Base-by-base conservation (phyloP, 2,888 invertebrate species). In the Bedellia somnulentella region DNA sequence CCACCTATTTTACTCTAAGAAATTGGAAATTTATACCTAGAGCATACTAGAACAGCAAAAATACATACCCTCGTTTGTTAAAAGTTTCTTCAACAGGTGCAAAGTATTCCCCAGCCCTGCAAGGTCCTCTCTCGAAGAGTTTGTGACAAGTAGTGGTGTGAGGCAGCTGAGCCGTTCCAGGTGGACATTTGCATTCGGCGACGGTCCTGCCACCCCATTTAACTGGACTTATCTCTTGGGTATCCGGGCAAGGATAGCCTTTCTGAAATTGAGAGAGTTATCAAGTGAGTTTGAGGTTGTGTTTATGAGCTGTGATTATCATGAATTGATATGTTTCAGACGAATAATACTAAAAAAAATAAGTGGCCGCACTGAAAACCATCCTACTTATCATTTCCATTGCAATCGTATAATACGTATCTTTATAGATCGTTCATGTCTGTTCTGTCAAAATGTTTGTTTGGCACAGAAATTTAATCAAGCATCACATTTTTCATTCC, bases 171-270 rank as follows among this genome's bases (percentile, higher is more conserved):
- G 87, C 89, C 0, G 86, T 86, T 18, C 86, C 85, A 0, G 90
- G 90, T 0, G 91, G 90, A 47, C 91, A 92, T 40, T 86, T 82
- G 60, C 91, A 92, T 52, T 89, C 87, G 0, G 90, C 89, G 1
- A 81, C 75, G 2, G 82, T 81, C 12, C 80, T 61, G 33, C 80
- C 45, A 55, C 79, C 55, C 76, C 73, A 54, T 17, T 59, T 46
- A 36, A 57, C 79, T 1, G 89, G 89, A 38, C 85, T 85, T 15
- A 92, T 60, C 60, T 92, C 92, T 81, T 90, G 90, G 6, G 87
- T 89, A 1, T 87, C 86, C 0, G 89, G 87, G 48, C 92, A 92
- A 0, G 92, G 92, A 41, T 85, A 79, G 9, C 90, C 90, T 60
- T 70, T 71, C 75, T 75, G 62, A 11, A 68, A 68, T 4, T 8